Conservation (phyloP, 2,888 invertebrate genomes). For the Pegoplata infirma region DNA sequence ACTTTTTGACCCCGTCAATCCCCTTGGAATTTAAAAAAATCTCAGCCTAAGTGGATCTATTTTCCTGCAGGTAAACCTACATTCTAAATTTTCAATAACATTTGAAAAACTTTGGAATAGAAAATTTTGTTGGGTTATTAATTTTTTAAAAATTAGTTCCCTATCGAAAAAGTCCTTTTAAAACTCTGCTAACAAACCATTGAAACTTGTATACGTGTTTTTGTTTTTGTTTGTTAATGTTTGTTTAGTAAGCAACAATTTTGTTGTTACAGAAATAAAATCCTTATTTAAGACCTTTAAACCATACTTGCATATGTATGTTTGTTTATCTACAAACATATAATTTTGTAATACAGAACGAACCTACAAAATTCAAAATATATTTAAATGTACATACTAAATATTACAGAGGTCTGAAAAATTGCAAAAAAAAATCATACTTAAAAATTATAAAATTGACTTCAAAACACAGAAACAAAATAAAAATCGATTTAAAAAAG, state of each 20-base stretch:
- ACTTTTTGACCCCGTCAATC: too few relatives aligned
- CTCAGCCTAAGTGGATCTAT: too few relatives aligned
- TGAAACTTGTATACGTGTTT: neutral
- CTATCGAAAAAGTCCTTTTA: too few relatives aligned
- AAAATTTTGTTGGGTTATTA: too few relatives aligned
- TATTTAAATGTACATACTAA: neutral
- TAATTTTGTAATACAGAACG: conserved; percentile 15
- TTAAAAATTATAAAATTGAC: neutral
- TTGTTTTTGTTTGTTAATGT: neutral
- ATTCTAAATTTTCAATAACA: too few relatives aligned
- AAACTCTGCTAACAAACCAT: neutral
- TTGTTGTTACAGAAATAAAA: conserved; percentile 13
- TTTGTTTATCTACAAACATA: neutral
- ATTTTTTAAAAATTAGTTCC: too few relatives aligned
- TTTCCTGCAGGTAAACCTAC: too few relatives aligned
- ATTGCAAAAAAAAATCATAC: neutral
- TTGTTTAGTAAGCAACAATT: conserved; percentile 42
- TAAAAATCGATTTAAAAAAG: too few relatives aligned
- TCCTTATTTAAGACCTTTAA: conserved; percentile 33
- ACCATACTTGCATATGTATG: conserved; percentile 5
- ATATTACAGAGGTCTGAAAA: neutral
- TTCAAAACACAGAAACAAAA: neutral
- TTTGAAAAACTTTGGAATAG: too few relatives aligned
- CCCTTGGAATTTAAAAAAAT: too few relatives aligned
- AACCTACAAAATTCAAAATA: neutral